Base-by-base conservation (phyloP, 2,113 vertebrate genomes). In the Holacanthus passer region DNA sequence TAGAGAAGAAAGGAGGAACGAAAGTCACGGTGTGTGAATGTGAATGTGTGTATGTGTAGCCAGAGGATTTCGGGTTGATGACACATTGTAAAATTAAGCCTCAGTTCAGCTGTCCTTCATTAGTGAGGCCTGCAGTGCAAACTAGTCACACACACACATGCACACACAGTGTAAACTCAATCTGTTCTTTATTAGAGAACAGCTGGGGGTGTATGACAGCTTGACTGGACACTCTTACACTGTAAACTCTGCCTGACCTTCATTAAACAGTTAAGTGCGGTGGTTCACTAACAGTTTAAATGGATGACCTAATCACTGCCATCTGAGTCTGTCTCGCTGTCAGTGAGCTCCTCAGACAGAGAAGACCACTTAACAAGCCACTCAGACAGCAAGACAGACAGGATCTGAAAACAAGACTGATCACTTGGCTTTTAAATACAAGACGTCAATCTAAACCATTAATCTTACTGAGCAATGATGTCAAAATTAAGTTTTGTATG, bases 171-270 rank as follows among this genome's bases (percentile, higher is more conserved):
- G 65, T 82, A 89, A 88, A 86, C 76, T 90, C 88, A 90, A 88
- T 93, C 90, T 92, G 89, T 87, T 92, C 88, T 94, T 91, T 91
- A 93, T 93, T 93, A 94, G 84, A 82, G 87, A 92, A 92, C 90
- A 92, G 91, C 92, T 92, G 92, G 92, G 83, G 90, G 91, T 90
- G 63, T 76, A 86, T 85, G 87, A 91, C 88, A 92, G 85, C 92
- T 90, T 89, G 85, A 92, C 90, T 93, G 86, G 92, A 91, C 91
- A 75, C 82, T 79, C 73, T 83, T 47, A 82, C 86, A 80, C 83
- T 88, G 79, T 91, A 92, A 92, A 92, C 91, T 93, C 89, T 77
- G 78, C 68, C 79, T 92, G 93, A 91, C 92, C 92, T 92, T 92
- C 91, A 92, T 93, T 90, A 92, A 90, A 90, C 81, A 84, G 83